Conservation (phyloP, 1,140 invertebrate genomes). For the Cardiocondyla obscurior region DNA sequence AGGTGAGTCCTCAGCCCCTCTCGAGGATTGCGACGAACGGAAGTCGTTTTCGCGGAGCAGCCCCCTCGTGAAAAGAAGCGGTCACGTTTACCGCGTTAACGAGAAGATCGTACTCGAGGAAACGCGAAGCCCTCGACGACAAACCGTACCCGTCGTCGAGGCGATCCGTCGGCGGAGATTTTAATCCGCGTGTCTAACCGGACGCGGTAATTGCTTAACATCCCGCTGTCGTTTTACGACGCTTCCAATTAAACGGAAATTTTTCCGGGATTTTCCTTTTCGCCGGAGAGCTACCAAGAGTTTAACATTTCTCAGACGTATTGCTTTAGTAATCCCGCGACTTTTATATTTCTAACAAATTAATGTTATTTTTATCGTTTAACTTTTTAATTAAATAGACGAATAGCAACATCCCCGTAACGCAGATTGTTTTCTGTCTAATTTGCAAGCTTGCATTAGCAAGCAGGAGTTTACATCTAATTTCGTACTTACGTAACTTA, state of each 20-base stretch:
- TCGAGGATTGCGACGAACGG: slow-evolving; percentile 67
- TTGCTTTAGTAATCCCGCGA: background rate
- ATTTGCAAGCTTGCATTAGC: background rate
- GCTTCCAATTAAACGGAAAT: background rate
- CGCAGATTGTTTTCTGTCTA: background rate
- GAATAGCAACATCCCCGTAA: background rate
- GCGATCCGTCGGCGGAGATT: background rate
- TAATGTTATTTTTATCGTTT: background rate
- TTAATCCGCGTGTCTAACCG: background rate
- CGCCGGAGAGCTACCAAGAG: too few relatives aligned
- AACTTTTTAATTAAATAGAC: background rate
- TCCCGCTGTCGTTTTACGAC: background rate
- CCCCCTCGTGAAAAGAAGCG: background rate
- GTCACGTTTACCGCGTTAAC: background rate
- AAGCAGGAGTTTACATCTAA: background rate
- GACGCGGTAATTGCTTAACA: slow-evolving; percentile 16
- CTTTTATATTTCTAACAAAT: background rate
- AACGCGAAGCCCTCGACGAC: background rate
- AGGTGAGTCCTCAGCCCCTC: slow-evolving; percentile 77
- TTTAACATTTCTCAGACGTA: background rate
- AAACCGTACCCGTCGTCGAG: background rate
- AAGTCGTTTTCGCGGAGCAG: slow-evolving; percentile 46
- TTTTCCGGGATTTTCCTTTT: background rate
- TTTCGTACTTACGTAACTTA: slow-evolving; percentile 2
- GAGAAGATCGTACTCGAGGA: background rate